Evolutionary conservation across 2,888 invertebrate genomes (phyloP).

Genomic region (Hylaea fasciaria): DNA sequence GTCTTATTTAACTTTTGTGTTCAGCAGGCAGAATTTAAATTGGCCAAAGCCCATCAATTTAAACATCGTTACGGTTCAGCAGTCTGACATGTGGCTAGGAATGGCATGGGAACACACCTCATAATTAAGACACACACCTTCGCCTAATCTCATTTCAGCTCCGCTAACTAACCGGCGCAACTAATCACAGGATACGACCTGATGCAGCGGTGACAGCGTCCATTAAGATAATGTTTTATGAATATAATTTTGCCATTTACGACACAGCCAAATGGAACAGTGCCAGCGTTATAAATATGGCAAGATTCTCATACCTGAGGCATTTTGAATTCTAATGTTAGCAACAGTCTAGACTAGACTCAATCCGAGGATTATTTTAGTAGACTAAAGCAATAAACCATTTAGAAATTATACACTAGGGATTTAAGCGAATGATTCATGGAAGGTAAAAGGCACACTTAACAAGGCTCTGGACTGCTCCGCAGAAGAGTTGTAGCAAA

Average conservation of each 20-base stretch:
- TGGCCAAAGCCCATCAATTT: constrained; percentile 12
- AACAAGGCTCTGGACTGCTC: constrained; percentile 25
- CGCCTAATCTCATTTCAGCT: constrained; percentile 36
- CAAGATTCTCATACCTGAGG: constrained; percentile 37
- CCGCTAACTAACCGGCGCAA: constrained; percentile 21
- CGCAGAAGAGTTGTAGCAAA: constrained; percentile 14
- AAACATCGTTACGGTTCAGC: background rate
- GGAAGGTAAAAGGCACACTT: constrained; percentile 22
- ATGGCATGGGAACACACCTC: constrained; percentile 34
- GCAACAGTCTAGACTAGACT: constrained; percentile 44
- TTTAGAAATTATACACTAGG: constrained; percentile 37
- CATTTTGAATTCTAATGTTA: constrained; percentile 32
- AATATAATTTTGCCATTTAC: constrained; percentile 29
- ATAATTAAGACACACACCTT: constrained; percentile 16
- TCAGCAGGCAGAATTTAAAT: constrained; percentile 9
- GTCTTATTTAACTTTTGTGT: background rate
- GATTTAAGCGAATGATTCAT: constrained; percentile 35
- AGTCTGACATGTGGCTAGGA: constrained; percentile 3
- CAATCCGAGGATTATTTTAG: constrained; percentile 35
- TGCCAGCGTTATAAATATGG: constrained; percentile 62
- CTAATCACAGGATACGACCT: constrained; percentile 37
- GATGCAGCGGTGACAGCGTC: constrained; percentile 39
- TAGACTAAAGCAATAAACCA: constrained; percentile 35
- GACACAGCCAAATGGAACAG: constrained; percentile 39
- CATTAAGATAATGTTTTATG: constrained; percentile 46